phyloP scores from a whole-genome alignment of 2,113 vertebrate species.

The Probosciger aterrimus region DNA sequence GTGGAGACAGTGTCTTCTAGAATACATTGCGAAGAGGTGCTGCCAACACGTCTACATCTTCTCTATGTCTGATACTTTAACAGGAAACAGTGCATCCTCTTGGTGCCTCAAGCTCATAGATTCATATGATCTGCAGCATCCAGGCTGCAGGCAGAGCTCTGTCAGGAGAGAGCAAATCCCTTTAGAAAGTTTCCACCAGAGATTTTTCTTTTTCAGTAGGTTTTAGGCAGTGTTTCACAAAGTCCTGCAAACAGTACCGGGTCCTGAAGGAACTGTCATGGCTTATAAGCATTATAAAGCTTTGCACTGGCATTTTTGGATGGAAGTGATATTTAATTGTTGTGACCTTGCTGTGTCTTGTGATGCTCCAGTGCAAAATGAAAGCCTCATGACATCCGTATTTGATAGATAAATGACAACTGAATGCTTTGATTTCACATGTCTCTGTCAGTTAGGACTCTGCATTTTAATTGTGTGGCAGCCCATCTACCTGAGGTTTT shows the following conservation, averaged over 20 bases:
- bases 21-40: not conserved
- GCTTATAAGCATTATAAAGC: not conserved
- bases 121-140: not conserved
- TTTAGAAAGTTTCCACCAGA: not conserved
- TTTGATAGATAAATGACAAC: not conserved
- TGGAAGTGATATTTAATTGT: conserved; percentile 39
- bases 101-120: not conserved
- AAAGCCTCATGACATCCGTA: not conserved
- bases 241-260: not conserved
- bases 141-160: not conserved
- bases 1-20: not conserved
- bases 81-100: not conserved
- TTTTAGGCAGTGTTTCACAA: not conserved
- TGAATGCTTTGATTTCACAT: conserved; percentile 6
- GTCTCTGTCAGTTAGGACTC: not conserved
- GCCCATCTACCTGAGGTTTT: not conserved
- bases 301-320: conserved; percentile 12
- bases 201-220: not conserved
- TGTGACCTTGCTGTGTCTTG: conserved; percentile 32
- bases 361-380: conserved; percentile 19
- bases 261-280: conserved; percentile 17
- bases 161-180: not conserved
- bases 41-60: not conserved
- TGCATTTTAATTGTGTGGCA: not conserved
- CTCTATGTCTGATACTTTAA: not conserved